Evolutionary conservation across 2,797 vertebrate species (phyloP).

Genomic region (Poeciliopsis infans): DNA sequence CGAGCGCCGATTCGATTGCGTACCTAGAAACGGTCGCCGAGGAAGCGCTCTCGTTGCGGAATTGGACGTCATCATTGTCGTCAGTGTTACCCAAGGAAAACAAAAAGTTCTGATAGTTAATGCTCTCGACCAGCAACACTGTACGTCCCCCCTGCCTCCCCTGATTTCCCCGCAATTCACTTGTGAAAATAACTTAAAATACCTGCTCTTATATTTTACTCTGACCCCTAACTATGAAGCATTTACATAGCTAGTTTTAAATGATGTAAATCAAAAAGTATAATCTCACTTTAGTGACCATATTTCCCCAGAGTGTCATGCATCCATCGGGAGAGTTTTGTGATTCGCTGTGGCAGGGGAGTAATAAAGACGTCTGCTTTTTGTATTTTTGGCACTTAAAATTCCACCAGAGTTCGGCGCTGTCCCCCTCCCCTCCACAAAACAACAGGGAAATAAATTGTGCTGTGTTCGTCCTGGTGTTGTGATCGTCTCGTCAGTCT

Average conservation of each 20-base stretch:
- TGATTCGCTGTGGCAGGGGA: neutral
- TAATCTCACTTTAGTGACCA: slow-evolving; percentile 7
- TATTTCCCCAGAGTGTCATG: slow-evolving; percentile 3
- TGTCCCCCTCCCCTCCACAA: neutral
- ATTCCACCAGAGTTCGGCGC: neutral
- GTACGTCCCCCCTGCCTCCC: slow-evolving; percentile 39
- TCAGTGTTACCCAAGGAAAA: slow-evolving; percentile 47
- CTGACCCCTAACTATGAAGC: slow-evolving; percentile 20
- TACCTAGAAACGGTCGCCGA: slow-evolving; percentile 34
- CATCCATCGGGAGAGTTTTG: slow-evolving; percentile 22
- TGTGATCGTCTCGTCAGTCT: slow-evolving; percentile 1
- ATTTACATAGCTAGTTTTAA: slow-evolving; percentile 14
- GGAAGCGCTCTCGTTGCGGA: slow-evolving; percentile 40
- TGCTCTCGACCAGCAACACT: slow-evolving; percentile 66
- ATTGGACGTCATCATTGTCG: slow-evolving; percentile 43
- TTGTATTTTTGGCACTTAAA: neutral
- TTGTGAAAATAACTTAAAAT: slow-evolving; percentile 39
- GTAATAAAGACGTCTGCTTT: slow-evolving; percentile 6
- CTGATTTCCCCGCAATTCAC: neutral
- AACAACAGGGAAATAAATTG: neutral
- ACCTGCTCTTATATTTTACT: slow-evolving; percentile 39
- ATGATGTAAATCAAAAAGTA: slow-evolving; percentile 21
- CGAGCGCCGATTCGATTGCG: slow-evolving; percentile 49
- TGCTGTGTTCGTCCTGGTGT: neutral
- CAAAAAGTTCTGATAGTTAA: slow-evolving; percentile 35